Percentiles rank a stretch among this genome's conserved stretches.
phyloP scores from a whole-genome alignment of 2,888 invertebrate genomes.

The Saturnia pavonia region DNA sequence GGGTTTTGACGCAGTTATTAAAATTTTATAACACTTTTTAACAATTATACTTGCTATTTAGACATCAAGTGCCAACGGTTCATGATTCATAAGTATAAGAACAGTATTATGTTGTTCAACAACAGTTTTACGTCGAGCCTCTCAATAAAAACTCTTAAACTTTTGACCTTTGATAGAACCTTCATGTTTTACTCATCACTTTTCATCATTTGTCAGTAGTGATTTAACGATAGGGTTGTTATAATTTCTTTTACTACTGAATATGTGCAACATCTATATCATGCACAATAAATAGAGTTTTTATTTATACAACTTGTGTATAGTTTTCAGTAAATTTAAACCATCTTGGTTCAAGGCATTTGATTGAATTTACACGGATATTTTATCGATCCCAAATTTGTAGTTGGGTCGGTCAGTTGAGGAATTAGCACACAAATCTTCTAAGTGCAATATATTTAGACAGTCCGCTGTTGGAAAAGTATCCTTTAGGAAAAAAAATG shows the following conservation, averaged over 20 bases:
- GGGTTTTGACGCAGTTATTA: background rate
- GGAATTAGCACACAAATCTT: background rate
- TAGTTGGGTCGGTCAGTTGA: background rate
- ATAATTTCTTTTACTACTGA: background rate
- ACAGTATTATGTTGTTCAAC: constrained; percentile 31
- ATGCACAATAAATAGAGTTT: background rate
- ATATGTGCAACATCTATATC: background rate
- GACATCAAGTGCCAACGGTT: constrained; percentile 30
- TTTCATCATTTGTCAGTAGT: constrained; percentile 60
- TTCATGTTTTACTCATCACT: constrained; percentile 31
- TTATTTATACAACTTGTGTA: background rate
- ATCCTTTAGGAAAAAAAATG: no score
- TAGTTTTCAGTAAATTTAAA: no score
- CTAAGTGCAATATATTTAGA: constrained; percentile 32
- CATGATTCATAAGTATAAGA: constrained; percentile 40
- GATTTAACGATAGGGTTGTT: background rate
- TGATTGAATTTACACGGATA: background rate
- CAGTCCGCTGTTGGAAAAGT: background rate
- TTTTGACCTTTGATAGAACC: constrained; percentile 43
- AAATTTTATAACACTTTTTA: constrained; percentile 14
- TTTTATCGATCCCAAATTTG: background rate
- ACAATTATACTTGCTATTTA: constrained; percentile 26
- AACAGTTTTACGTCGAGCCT: constrained; percentile 17
- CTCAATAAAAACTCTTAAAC: constrained; percentile 48
- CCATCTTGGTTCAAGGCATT: background rate